Conservation (phyloP, 2,113 vertebrate genomes). For the Charina bottae region DNA sequence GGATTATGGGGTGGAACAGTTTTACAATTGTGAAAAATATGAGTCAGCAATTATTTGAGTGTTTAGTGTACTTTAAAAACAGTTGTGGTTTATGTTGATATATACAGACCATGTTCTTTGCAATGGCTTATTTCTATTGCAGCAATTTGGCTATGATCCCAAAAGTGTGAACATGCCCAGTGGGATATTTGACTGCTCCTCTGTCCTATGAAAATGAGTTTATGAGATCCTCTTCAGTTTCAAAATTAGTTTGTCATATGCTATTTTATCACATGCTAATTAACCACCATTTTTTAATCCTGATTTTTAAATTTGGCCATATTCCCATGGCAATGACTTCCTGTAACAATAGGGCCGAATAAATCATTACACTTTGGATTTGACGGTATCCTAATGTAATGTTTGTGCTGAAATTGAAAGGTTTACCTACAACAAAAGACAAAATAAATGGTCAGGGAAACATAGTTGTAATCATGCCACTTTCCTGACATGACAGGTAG, state of each 20-base stretch:
- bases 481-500: neutral
- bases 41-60: neutral
- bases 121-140: neutral
- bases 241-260: neutral
- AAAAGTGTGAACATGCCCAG: neutral
- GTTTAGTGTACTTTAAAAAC: neutral
- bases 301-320: neutral
- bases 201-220: neutral
- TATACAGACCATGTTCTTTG: neutral
- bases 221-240: neutral
- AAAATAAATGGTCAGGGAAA: neutral
- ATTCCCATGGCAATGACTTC: neutral
- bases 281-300: neutral
- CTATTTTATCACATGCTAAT: neutral
- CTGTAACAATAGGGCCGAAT: neutral
- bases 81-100: neutral
- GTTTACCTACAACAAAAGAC: neutral
- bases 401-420: neutral
- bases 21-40: constrained; percentile 2
- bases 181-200: neutral
- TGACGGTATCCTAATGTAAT: neutral
- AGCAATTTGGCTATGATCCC: neutral
- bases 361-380: neutral
- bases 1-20: neutral
- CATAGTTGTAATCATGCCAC: neutral